These are phyloP conservation scores for Daubentonia madagascariensis DNA, from an alignment of 2,113 vertebrate genomes.

Conservation along the genomic window DNA sequence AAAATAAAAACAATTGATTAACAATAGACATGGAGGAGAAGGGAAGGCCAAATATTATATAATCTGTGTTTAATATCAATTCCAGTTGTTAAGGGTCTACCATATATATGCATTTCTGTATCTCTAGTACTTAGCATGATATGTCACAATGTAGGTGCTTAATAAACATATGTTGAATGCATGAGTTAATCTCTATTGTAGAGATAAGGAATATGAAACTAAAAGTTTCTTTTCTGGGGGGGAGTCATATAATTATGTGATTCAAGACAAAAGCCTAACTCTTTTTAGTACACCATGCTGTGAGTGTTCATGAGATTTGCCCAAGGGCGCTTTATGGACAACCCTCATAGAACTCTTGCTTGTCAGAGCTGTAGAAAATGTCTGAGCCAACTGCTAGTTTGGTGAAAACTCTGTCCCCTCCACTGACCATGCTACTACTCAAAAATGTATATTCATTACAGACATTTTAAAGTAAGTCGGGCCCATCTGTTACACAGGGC, in stretches of 20 bases:
- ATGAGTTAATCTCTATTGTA: neutral
- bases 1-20: neutral
- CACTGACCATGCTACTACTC: neutral
- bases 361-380: neutral
- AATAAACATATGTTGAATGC: neutral
- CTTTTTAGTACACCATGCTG: neutral
- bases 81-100: neutral
- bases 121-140: neutral
- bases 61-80: neutral
- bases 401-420: neutral
- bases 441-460: neutral
- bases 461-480: neutral
- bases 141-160: neutral
- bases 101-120: neutral
- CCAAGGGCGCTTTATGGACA: neutral
- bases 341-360: neutral
- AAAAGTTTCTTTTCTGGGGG: neutral
- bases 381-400: neutral
- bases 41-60: neutral
- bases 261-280: neutral
- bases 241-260: neutral
- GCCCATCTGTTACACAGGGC: neutral
- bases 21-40: neutral
- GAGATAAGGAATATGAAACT: neutral
- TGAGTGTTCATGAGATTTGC: neutral